These are phyloP conservation scores for Cuniculus paca DNA, from an alignment of 2,797 vertebrate genomes.

Conservation along the genomic window DNA sequence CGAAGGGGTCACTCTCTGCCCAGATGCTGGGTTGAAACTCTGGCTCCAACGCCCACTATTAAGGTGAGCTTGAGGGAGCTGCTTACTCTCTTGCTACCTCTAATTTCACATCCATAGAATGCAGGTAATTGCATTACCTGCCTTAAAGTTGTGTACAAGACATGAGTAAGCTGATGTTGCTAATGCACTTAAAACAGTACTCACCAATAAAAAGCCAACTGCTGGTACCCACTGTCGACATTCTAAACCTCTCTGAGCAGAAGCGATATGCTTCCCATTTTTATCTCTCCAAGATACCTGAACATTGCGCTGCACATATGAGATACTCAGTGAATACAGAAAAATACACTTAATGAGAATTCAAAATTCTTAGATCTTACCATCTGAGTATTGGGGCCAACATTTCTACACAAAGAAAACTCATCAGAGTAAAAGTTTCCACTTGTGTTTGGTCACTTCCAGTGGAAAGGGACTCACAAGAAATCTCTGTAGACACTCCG, in stretches of 20 bases:
- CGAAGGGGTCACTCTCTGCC: no score
- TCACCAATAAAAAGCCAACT: neutral
- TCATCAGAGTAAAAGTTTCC: no score
- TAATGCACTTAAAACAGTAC: fast-evolving
- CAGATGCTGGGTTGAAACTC: fast-evolving
- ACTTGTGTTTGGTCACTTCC: neutral
- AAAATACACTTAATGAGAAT: fast-evolving
- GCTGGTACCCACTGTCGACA: fast-evolving
- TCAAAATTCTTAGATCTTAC: no score
- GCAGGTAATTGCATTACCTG: neutral
- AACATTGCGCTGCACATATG: fast-evolving
- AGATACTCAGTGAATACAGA: neutral
- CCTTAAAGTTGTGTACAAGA: neutral
- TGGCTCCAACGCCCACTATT: fast-evolving
- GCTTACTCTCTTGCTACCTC: fast-evolving
- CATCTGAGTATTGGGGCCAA: neutral
- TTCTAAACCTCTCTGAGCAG: no score
- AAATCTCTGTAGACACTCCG: fast-evolving
- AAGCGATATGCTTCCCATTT: fast-evolving
- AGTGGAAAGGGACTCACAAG: neutral
- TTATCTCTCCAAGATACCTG: fast-evolving
- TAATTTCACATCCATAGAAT: neutral
- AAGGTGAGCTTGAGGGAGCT: fast-evolving
- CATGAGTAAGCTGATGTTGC: fast-evolving
- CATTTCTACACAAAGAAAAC: neutral